Conservation (phyloP, 2,113 vertebrate species). For the Limnothrissa miodon region DNA sequence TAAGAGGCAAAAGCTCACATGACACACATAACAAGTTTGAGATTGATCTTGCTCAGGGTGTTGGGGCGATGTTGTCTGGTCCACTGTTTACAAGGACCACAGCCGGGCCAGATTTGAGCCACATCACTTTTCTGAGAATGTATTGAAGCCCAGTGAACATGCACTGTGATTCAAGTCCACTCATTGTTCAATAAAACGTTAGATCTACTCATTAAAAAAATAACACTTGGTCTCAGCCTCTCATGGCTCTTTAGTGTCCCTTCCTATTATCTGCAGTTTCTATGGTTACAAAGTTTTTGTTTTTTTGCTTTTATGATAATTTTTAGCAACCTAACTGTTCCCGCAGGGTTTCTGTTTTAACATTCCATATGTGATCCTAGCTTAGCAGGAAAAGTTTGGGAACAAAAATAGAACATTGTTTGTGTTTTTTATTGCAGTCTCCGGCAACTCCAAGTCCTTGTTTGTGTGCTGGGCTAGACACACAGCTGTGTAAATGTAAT, state of each 20-base stretch:
- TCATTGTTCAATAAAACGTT: no score
- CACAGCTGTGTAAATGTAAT: neutral
- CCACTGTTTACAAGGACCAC: no score
- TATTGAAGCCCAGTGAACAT: neutral
- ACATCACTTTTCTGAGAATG: neutral
- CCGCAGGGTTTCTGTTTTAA: no score
- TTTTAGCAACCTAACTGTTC: no score
- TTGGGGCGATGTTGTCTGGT: no score
- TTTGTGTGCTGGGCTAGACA: neutral
- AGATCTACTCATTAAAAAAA: no score
- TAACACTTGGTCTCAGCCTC: neutral
- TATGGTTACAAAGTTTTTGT: neutral
- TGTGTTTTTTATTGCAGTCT: neutral
- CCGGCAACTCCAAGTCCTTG: neutral
- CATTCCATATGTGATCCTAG: no score
- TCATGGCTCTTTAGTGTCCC: neutral
- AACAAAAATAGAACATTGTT: no score
- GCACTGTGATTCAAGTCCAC: neutral
- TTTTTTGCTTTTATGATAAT: neutral
- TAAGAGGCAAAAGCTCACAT: constrained; percentile 44
- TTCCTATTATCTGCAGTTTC: neutral
- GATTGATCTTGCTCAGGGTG: no score
- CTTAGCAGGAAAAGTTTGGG: no score
- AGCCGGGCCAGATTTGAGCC: no score
- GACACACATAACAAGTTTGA: neutral